Percentiles rank a stretch among this genome's conserved stretches.
Conservation (phyloP, 2,113 vertebrate genomes). For the Myiagra hebetior region DNA sequence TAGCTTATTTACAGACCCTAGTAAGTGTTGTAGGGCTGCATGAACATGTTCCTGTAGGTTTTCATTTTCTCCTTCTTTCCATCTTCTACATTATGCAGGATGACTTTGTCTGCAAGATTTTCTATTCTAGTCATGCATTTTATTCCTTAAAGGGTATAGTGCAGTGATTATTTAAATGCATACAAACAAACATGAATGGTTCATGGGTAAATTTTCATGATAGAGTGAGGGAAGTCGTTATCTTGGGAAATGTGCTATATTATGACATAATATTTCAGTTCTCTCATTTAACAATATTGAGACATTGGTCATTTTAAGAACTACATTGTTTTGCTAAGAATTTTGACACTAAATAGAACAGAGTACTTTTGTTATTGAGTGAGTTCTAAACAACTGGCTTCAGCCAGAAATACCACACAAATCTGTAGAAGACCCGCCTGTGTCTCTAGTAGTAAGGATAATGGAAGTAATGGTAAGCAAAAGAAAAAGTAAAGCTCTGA, state of each 20-base stretch:
- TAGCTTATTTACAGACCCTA: background rate
- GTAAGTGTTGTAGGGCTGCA: background rate
- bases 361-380: background rate
- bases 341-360: background rate
- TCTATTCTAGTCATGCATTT: background rate
- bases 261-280: background rate
- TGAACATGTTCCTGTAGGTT: background rate
- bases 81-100: background rate
- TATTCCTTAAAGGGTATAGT: background rate
- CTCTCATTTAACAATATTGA: background rate
- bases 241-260: background rate
- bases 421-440: background rate
- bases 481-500: background rate
- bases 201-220: background rate
- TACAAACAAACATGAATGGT: accelerated
- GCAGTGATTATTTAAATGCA: background rate
- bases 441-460: background rate
- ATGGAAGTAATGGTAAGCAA: background rate
- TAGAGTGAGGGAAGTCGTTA: background rate
- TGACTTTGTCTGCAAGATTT: background rate
- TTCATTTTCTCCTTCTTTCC: background rate
- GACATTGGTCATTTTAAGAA: background rate
- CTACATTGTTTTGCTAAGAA: background rate
- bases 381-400: background rate
- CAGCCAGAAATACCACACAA: background rate